Percentiles rank a stretch among this genome's conserved stretches.
Evolutionary conservation across 2,888 invertebrate genomes (phyloP).

Genomic region (Malthinus flaveolus): DNA sequence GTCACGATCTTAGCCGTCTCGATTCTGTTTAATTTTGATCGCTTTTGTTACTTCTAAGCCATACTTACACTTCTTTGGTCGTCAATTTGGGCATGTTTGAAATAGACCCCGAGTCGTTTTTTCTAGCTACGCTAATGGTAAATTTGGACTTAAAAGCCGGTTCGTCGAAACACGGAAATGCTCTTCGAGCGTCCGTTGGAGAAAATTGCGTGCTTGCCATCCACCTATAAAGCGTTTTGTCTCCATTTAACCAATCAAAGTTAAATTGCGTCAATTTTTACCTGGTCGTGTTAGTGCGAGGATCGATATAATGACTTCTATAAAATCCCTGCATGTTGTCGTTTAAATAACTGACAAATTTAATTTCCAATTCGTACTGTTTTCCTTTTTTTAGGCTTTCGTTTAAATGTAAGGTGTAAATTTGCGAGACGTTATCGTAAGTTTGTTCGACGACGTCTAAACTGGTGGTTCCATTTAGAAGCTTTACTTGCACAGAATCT

Average conservation of each 20-base stretch:
- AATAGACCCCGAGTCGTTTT: slow-evolving; percentile 57
- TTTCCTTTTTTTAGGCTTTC: slow-evolving; percentile 46
- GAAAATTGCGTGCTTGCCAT: slow-evolving; percentile 81
- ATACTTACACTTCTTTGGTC: slow-evolving; percentile 42
- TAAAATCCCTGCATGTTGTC: slow-evolving; percentile 64
- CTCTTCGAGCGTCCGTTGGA: slow-evolving; percentile 75
- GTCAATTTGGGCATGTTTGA: slow-evolving; percentile 70
- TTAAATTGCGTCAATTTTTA: slow-evolving; percentile 8
- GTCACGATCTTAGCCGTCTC: too few relatives aligned
- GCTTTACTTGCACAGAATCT: slow-evolving; percentile 45
- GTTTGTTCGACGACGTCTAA: slow-evolving; percentile 49
- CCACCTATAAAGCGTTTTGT: slow-evolving; percentile 60
- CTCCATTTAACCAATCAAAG: slow-evolving; percentile 6
- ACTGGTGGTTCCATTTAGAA: slow-evolving; percentile 32
- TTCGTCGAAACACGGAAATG: slow-evolving; percentile 89
- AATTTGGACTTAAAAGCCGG: slow-evolving; percentile 81
- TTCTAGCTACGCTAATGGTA: slow-evolving; percentile 67
- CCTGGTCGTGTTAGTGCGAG: slow-evolving; percentile 30
- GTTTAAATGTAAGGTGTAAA: slow-evolving; percentile 50
- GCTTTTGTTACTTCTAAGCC: too few relatives aligned
- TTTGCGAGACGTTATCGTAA: slow-evolving; percentile 45
- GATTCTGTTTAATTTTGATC: too few relatives aligned
- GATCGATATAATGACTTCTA: slow-evolving; percentile 56
- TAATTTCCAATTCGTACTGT: slow-evolving; percentile 56
- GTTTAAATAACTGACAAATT: slow-evolving; percentile 59